A percentile compares a stretch with the other conserved stretches of the same genome.
Evolutionary conservation across 2,113 vertebrate genomes (phyloP).

Genomic region (Prolemur simus): DNA sequence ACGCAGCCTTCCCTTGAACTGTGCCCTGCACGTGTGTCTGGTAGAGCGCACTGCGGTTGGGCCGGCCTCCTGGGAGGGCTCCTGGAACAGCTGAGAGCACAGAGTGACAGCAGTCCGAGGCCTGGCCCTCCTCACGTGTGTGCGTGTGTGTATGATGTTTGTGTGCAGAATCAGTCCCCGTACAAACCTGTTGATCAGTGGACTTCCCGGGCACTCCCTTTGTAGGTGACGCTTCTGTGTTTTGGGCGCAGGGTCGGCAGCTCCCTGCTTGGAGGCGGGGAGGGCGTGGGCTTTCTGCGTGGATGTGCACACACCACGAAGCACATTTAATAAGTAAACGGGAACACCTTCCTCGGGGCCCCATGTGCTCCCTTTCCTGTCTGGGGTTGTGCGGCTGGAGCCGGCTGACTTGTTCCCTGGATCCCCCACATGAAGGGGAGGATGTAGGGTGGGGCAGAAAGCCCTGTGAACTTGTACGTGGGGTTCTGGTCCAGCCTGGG

Average conservation of each 20-base stretch:
- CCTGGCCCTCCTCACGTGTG: accelerated
- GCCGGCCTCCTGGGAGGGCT: not conserved
- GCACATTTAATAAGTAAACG: accelerated
- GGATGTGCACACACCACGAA: not conserved
- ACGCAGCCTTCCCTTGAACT: not conserved
- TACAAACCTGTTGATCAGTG: not conserved
- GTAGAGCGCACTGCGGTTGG: not conserved
- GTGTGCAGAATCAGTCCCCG: not conserved
- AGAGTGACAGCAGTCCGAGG: not conserved
- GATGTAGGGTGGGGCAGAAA: too few relatives aligned
- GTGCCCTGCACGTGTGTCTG: accelerated
- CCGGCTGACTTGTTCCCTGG: not conserved
- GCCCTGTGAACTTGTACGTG: not conserved
- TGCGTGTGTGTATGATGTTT: not conserved
- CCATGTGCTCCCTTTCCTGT: not conserved
- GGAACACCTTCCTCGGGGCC: accelerated
- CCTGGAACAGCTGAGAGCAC: not conserved
- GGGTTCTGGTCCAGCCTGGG: not conserved
- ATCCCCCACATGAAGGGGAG: not conserved
- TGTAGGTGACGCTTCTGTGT: too few relatives aligned
- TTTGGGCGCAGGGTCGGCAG: not conserved
- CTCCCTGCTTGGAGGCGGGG: not conserved
- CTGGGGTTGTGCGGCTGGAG: not conserved
- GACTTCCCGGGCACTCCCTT: not conserved
- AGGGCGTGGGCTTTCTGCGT: not conserved